Conservation (phyloP, 2,888 invertebrate genomes). For the Conchocele bisecta region DNA sequence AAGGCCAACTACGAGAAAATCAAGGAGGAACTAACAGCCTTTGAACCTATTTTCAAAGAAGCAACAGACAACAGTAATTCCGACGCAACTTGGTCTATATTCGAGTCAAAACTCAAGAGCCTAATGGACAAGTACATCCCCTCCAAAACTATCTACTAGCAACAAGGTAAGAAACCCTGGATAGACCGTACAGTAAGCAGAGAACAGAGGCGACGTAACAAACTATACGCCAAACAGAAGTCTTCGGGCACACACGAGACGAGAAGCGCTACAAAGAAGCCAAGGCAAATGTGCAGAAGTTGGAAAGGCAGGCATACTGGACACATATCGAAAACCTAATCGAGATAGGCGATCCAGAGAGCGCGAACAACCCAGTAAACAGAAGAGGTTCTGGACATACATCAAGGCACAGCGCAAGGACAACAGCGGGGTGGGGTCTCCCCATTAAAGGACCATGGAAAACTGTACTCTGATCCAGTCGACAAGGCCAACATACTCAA, state of each 20-base stretch:
- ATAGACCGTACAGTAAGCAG: not conserved
- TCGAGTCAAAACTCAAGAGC: constrained; percentile 1
- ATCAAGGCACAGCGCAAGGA: constrained; percentile 12
- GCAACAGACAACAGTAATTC: too few species aligned
- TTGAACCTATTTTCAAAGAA: too few species aligned
- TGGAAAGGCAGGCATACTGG: constrained; percentile 12
- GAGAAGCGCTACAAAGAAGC: not conserved
- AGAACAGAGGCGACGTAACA: not conserved
- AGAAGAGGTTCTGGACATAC: constrained; percentile 14
- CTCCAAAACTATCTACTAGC: not conserved
- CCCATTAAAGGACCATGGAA: too few species aligned
- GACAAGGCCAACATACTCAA: constrained; percentile 5
- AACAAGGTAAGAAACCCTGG: not conserved
- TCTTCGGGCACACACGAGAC: not conserved
- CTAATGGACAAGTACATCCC: constrained; percentile 14
- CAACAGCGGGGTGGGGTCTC: not conserved
- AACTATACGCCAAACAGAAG: not conserved
- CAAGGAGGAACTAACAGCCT: not conserved
- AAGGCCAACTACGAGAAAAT: constrained; percentile 1
- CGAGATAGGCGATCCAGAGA: constrained; percentile 1
- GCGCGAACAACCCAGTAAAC: constrained; percentile 5
- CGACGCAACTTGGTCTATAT: too few species aligned
- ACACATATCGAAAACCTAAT: not conserved
- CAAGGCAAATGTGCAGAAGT: not conserved
- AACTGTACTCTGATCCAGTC: not conserved